Evolutionary conservation across 1,140 invertebrate genomes (phyloP).

Genomic region (Aphaenogaster rudis): DNA sequence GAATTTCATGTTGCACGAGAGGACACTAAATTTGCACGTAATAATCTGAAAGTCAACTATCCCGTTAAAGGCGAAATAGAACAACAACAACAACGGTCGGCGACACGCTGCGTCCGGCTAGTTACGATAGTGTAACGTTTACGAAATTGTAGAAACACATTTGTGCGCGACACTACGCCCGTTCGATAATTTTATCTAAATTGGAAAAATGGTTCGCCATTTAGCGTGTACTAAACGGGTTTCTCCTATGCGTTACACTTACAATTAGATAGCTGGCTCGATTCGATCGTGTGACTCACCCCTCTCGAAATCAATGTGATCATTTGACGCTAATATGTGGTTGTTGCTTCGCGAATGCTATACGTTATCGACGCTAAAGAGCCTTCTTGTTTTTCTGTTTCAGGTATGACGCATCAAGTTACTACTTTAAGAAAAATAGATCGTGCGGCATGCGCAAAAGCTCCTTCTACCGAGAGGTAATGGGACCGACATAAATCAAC

Average conservation of each 20-base stretch:
- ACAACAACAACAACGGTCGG: constrained; percentile 22
- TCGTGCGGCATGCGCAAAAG: neutral
- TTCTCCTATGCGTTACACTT: neutral
- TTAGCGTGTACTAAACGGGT: neutral
- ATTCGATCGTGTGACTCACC: neutral
- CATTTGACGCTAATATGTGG: neutral
- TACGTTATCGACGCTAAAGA: constrained; percentile 38
- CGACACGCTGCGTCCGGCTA: neutral
- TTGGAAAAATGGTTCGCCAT: constrained; percentile 21
- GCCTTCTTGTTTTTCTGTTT: constrained; percentile 41
- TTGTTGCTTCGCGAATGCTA: neutral
- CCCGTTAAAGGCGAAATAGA: constrained; percentile 54
- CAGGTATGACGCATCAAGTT: constrained; percentile 58
- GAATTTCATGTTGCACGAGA: constrained; percentile 59
- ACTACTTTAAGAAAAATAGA: constrained; percentile 38
- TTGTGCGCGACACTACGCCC: neutral
- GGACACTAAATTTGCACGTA: constrained; percentile 54
- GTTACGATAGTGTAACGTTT: constrained; percentile 4
- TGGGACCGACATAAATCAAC: constrained; percentile 35
- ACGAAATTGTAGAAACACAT: constrained; percentile 20
- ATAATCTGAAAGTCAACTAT: constrained; percentile 65
- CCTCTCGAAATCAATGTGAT: neutral
- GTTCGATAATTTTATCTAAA: constrained; percentile 35
- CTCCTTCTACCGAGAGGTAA: neutral
- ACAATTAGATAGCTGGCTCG: neutral